A percentile compares a stretch with the other conserved stretches of the same genome.
phyloP scores from a whole-genome alignment of 2,888 invertebrate species.

The Scaptomyza flava region DNA sequence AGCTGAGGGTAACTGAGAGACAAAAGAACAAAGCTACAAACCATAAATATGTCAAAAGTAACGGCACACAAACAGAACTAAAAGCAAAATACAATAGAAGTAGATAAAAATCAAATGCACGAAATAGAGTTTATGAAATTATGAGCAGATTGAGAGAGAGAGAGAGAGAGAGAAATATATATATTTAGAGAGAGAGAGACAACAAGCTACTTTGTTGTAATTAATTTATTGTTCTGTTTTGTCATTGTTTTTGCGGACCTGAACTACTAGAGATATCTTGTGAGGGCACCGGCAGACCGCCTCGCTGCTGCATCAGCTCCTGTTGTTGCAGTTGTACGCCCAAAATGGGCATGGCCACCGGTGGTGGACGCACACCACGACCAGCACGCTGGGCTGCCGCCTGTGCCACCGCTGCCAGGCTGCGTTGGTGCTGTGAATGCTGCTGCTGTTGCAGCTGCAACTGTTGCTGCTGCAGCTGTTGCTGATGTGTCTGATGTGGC shows the following conservation, averaged over 20 bases:
- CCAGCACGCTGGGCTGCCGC: slow-evolving; percentile 74
- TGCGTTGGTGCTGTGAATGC: slow-evolving; percentile 60
- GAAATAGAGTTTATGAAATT: slow-evolving; percentile 46
- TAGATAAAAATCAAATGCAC: slow-evolving; percentile 22
- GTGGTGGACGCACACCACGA: slow-evolving; percentile 79
- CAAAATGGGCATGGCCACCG: slow-evolving; percentile 81
- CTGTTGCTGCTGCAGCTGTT: slow-evolving; percentile 34
- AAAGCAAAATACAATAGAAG: slow-evolving; percentile 8
- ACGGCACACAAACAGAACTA: slow-evolving; percentile 31
- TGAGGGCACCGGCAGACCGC: slow-evolving; percentile 86
- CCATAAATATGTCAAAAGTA: slow-evolving; percentile 59
- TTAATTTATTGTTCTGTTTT: slow-evolving; percentile 37
- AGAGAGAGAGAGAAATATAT: slow-evolving; percentile 22
- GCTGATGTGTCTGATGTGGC: slow-evolving; percentile 38
- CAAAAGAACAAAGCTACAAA: slow-evolving; percentile 48
- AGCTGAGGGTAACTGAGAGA: slow-evolving; percentile 32
- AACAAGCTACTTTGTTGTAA: slow-evolving; percentile 64
- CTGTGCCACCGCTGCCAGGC: slow-evolving; percentile 73
- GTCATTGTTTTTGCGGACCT: slow-evolving; percentile 82
- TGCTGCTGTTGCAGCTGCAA: slow-evolving; percentile 37
- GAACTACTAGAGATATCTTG: slow-evolving; percentile 85
- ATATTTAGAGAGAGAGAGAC: slow-evolving; percentile 46
- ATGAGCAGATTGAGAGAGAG: slow-evolving; percentile 41
- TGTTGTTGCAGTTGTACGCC: slow-evolving; percentile 83
- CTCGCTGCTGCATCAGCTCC: slow-evolving; percentile 84